phyloP scores from a whole-genome alignment of 2,113 vertebrate species.

The Bos javanicus region DNA sequence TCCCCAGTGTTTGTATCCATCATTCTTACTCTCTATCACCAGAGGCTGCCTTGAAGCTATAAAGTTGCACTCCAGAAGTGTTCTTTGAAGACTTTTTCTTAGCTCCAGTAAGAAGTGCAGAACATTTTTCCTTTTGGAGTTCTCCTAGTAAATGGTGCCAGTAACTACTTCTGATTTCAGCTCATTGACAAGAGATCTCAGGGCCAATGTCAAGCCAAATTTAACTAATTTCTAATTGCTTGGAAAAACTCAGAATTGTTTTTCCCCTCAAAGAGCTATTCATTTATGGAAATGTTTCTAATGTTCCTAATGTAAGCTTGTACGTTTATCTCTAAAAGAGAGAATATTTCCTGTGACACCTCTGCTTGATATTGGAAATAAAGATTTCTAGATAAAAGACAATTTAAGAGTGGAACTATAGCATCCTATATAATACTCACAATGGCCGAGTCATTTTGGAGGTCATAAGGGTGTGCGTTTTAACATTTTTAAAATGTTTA shows the following conservation, averaged over 20 bases:
- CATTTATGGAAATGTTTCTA: background rate
- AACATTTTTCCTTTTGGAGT: background rate
- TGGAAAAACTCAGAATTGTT: background rate
- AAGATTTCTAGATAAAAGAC: background rate
- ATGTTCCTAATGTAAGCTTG: background rate
- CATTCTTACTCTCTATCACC: background rate
- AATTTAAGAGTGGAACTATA: background rate
- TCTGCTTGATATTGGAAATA: background rate
- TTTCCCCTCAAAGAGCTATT: background rate
- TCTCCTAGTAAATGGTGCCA: background rate
- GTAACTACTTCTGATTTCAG: background rate
- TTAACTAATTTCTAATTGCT: background rate
- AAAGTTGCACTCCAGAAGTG: background rate
- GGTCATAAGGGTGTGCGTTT: background rate
- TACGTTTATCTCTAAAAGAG: background rate
- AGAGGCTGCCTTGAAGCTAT: no score
- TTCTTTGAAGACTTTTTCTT: background rate
- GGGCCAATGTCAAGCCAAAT: background rate
- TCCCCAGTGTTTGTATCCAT: accelerated
- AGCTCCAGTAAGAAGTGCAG: background rate
- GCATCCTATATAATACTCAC: background rate
- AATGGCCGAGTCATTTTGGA: background rate
- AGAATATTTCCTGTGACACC: background rate
- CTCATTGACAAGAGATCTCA: background rate
- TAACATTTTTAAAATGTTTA: background rate